Evolutionary conservation across 1,140 invertebrate genomes (phyloP), one percentile per base, ranked within the genome.

Genomic region (Phenacoccus solenopsis): DNA sequence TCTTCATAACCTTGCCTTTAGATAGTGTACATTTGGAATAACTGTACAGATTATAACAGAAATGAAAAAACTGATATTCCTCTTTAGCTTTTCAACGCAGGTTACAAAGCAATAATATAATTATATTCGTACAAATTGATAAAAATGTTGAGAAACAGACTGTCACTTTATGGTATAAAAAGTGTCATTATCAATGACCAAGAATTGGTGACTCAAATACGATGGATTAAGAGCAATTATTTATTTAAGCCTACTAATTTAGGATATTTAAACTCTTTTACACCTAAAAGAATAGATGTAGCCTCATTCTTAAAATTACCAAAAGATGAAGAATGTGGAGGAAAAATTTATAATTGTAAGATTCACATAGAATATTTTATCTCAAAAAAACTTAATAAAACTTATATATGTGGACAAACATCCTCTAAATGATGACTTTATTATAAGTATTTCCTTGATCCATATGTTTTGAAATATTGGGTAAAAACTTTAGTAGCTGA

Each of bases 381-480:
- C 56, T 59, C 56, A 59, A 59, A 59, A 32, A 32, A 7, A 32
- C n/a, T n/a, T n/a, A 64, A 64, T 25, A 64, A 3, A 64, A 64
- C 10, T 64, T n/a, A 64, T 64, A 24, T 64, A 64, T 24, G 59
- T 64, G 59, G 59, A 64, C 59, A 64, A 64, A 64, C 25, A 22
- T 24, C 59, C 59, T 25, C 5, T 49, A 9, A 49, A 16, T n/a
- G n/a, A n/a, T n/a, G n/a, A n/a, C n/a, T n/a, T n/a, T n/a, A n/a
- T n/a, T n/a, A n/a, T 16, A 24, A 59, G 56, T 59, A 59, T n/a
- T 59, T 59, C 56, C 21, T n/a, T 59, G 56, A 59, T 59, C 56
- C 21, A 64, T 64, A 64, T 64, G n/a, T n/a, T 16, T 64, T 64
- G 21, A 64, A 64, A 64, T 64, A 64, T 24, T 64, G 59, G 59